Evolutionary conservation across 2,797 vertebrate species (phyloP), one percentile per base, ranked within the genome.

Genomic region (Cryptoblepharus egeriae): DNA sequence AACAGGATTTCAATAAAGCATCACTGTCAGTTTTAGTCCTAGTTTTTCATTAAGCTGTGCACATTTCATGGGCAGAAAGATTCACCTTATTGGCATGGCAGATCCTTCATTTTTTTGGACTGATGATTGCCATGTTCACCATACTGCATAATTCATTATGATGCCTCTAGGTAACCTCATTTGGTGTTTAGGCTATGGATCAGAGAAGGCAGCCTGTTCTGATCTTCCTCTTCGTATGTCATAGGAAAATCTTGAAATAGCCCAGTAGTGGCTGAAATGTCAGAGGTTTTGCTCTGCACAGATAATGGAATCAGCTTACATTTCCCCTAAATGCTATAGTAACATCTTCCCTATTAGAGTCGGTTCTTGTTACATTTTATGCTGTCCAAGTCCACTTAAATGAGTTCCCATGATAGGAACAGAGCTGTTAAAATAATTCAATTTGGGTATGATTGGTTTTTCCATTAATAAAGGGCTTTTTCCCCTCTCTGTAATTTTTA

Each of bases 261-360:
- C 70, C 61, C 82, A 64, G 88, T 52, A 80, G 81, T 77, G 88
- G 88, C 80, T 92, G 91, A 91, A 89, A 90, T 91, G 92, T 92
- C 91, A 92, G 90, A 85, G 80, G 75, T 81, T 85, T 77, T 91
- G 90, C 81, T 93, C 89, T 82, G 87, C 58, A 87, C 42, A 82
- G 89, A 91, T 87, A 83, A 80, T 32, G 88, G 91, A 91, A 91
- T 92, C 84, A 93, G 82, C 93, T 92, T 92, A 90, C 92, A 93
- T 91, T 92, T 90, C 78, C 82, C 20, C 86, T 91, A 88, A 91
- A 91, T 89, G 85, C 85, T 52, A 0, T 79, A 84, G 88, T 83
- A 87, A 92, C 90, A 89, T 93, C 90, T 92, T 89, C 89, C 88
- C 91, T 93, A 92, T 93, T 93, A 92, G 85, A 92, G 88, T 94